phyloP scores from a whole-genome alignment of 2,797 vertebrate species.

The Phrynocephalus vlangalii region DNA sequence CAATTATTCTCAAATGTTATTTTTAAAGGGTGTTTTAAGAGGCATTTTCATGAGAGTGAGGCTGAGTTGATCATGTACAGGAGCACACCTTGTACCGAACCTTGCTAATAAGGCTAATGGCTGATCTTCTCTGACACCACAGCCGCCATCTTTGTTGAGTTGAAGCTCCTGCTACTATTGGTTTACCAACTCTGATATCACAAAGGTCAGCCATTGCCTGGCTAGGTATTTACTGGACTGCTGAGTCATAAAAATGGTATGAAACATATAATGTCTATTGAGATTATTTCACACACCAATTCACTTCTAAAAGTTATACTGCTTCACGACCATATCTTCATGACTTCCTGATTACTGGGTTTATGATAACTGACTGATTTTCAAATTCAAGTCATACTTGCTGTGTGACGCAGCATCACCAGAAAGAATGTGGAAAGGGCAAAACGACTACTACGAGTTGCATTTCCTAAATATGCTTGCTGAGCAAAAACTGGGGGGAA shows the following conservation, averaged over 20 bases:
- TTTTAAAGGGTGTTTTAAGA: too few relatives aligned
- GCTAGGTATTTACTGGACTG: neutral
- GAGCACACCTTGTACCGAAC: too few relatives aligned
- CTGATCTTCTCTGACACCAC: neutral
- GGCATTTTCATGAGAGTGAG: too few relatives aligned
- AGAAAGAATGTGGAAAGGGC: neutral
- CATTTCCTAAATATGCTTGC: neutral
- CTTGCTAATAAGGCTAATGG: neutral
- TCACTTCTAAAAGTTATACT: too few relatives aligned
- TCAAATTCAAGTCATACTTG: neutral
- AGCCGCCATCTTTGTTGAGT: neutral
- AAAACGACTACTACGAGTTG: neutral
- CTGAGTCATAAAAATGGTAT: too few relatives aligned
- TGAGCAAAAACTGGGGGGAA: neutral
- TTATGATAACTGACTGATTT: neutral
- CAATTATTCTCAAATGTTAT: too few relatives aligned
- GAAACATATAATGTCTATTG: too few relatives aligned
- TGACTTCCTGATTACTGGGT: neutral
- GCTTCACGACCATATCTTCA: neutral
- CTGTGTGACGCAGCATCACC: neutral
- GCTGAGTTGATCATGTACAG: too few relatives aligned
- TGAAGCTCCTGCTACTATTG: neutral
- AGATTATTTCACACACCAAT: too few relatives aligned
- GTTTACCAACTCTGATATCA: neutral
- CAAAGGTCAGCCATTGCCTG: neutral